Conservation (phyloP, 2,113 vertebrate genomes). For the Microcebus ravelobensis region DNA sequence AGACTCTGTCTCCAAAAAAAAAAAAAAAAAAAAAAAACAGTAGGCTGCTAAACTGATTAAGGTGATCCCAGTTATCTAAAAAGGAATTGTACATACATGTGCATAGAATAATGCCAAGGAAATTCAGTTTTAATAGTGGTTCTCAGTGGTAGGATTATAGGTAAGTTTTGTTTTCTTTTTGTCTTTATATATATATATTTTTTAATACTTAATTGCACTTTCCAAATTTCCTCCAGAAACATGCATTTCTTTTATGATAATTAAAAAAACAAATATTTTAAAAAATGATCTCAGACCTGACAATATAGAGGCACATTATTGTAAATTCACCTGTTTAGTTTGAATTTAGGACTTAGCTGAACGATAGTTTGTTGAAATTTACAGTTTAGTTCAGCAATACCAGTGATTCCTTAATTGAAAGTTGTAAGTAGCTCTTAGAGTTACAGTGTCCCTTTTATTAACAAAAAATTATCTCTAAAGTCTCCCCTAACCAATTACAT, state of each 20-base stretch:
- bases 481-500: background rate
- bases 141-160: background rate
- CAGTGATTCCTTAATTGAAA: background rate
- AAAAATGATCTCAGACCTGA: background rate
- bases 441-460: background rate
- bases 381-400: background rate
- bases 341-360: conserved; percentile 22
- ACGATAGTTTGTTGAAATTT: background rate
- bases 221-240: background rate
- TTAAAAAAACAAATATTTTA: background rate
- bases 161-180: background rate
- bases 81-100: background rate
- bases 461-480: background rate
- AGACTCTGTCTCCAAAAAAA: too few relatives aligned
- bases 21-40: too few relatives aligned
- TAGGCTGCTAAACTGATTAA: background rate
- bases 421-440: background rate
- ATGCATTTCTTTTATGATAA: background rate
- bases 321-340: background rate
- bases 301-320: background rate
- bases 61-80: background rate
- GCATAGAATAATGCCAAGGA: background rate
- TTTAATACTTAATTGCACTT: background rate
- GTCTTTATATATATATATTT: background rate
- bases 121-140: background rate